phyloP scores from a whole-genome alignment of 1,140 invertebrate genomes.

The Musca vetustissima region DNA sequence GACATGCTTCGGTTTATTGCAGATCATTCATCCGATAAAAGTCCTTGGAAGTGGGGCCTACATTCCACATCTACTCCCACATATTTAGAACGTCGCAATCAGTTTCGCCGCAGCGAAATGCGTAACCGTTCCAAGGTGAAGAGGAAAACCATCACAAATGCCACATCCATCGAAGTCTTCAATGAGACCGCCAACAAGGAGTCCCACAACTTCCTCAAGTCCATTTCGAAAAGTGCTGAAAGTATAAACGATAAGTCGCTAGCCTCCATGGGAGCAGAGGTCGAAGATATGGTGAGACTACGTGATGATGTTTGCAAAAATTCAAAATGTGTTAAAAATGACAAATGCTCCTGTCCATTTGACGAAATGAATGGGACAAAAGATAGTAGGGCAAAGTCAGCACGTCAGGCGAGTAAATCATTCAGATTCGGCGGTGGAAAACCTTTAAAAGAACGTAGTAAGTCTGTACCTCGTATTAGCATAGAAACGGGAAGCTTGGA shows the following conservation, averaged over 20 bases:
- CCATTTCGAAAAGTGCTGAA: constrained; percentile 32
- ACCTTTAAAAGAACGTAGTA: constrained; percentile 51
- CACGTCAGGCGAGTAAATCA: constrained; percentile 34
- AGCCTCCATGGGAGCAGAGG: constrained; percentile 39
- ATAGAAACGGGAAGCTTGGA: constrained; percentile 38
- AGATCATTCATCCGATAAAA: constrained; percentile 54
- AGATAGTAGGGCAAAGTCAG: constrained; percentile 27
- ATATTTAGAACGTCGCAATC: constrained; percentile 78
- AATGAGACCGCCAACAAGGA: constrained; percentile 38
- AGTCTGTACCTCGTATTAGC: constrained; percentile 50
- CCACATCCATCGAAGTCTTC: constrained; percentile 49
- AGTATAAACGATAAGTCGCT: constrained; percentile 46
- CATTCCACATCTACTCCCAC: constrained; percentile 69
- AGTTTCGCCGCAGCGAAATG: constrained; percentile 52
- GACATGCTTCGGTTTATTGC: constrained; percentile 1
- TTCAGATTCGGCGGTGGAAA: constrained; percentile 47
- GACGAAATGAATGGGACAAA: not conserved
- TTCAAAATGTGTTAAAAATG: not conserved
- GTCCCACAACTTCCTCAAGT: not conserved
- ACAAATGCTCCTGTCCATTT: not conserved
- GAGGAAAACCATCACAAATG: constrained; percentile 49
- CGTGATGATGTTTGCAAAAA: not conserved
- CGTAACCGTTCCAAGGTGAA: constrained; percentile 66
- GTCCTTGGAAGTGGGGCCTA: constrained; percentile 54
- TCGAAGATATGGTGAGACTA: constrained; percentile 4